Percentiles rank a stretch among this genome's conserved stretches.
Evolutionary conservation across 2,113 vertebrate species (phyloP).

Genomic region (Tylochromis polylepis): DNA sequence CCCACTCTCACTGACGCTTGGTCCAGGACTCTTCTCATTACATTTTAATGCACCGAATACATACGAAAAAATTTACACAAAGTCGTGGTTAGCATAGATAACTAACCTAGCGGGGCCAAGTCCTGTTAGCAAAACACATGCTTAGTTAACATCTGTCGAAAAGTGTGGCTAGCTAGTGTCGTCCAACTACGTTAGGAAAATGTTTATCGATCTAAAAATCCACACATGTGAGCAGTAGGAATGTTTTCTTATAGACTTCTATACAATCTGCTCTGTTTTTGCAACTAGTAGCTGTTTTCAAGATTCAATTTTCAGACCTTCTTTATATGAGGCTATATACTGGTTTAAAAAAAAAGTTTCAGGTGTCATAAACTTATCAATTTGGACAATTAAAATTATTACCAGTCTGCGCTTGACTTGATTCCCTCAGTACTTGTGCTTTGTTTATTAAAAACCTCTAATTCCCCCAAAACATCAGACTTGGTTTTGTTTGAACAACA

Average conservation of each 20-base stretch:
- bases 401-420: not conserved
- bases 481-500: slow-evolving; percentile 4
- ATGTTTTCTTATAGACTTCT: not conserved
- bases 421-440: not conserved
- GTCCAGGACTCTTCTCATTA: not conserved
- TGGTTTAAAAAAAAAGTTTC: not conserved
- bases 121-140: not conserved
- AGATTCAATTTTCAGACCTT: not conserved
- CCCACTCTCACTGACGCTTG: not conserved
- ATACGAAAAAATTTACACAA: not conserved
- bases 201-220: not conserved
- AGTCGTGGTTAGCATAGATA: not conserved
- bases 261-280: not conserved
- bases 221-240: not conserved
- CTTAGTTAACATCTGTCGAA: not conserved
- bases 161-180: not conserved
- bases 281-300: not conserved
- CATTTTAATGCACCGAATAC: not conserved
- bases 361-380: not conserved
- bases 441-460: not conserved
- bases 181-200: not conserved
- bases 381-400: not conserved
- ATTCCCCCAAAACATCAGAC: not conserved
- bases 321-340: not conserved
- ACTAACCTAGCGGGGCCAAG: not conserved